Evolutionary conservation across 2,888 invertebrate genomes (phyloP), one percentile per base, ranked within the genome.

Genomic region (Ethmia dodecea): DNA sequence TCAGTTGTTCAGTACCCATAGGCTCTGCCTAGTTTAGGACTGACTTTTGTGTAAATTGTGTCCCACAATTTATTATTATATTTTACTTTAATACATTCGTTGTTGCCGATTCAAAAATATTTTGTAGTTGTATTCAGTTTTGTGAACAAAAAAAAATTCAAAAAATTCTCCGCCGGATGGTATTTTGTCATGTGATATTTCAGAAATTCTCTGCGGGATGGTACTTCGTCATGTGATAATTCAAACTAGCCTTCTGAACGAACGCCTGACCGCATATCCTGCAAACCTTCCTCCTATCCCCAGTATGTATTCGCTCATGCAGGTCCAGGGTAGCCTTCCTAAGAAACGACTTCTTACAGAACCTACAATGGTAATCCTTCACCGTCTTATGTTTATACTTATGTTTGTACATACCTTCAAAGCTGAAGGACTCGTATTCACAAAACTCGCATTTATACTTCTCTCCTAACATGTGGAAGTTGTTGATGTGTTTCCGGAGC

Each of bases 381-480:
- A 39, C 40, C 10, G 44, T 32, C 4, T 37, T 43, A 28, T 62
- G 62, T 3, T 16, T 45, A 1, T 37, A 22, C 35, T 37, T 37
- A 12, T 48, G 47, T 3, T 14, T 31, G 12, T 9, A 20, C 22
- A 31, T 9, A 8, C 9, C 15, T 4, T 4, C 8, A 3, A n/a
- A 10, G 22, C 13, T 20, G 9, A 20, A 31, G 13, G 22, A 31
- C 13, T 13, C 13, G 20, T 20, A 6, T 3, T 31, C 20, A 11
- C 30, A 31, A n/a, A 13, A 12, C 3, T 11, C 13, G 41, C 81
- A 83, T 14, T 68, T 49, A 32, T 64, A 73, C 27, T 38, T 44
- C 13, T 38, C 43, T 70, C 73, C 83, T 0, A 81, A 40, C 79
- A 78, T 81, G 6, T 10, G 10, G 13, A 67, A 81, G 5, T 55